Base-by-base conservation (phyloP, 2,888 invertebrate genomes). In the Aleiodes testaceus region DNA sequence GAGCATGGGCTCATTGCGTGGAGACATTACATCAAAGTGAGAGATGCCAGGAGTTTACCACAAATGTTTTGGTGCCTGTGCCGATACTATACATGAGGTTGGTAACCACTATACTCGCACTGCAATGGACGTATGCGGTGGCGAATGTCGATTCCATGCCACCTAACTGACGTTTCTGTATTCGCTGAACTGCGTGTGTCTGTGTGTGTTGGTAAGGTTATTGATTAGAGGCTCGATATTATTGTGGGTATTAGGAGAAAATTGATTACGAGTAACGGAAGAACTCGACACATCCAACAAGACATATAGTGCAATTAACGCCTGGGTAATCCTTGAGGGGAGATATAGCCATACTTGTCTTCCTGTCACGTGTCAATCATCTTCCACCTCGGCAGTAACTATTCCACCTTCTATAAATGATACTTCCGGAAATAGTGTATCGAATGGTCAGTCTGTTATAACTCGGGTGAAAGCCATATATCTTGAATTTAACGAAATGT, bases 71-170 rank as follows among this genome's bases (percentile, higher is more conserved):
- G 59, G 59, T 59, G 59, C 59, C 11, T 42, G 42, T 59, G 59
- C 42, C 59, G 59, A 59, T 59, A 59, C 59, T 59, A 59, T 59
- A 59, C 36, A 36, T 14, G 59, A 59, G 59, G 16, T 36, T 59
- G 59, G 36, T 18, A 18, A 59, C 59, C 59, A 59, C 59, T n/a
- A 59, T 7, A 18, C 59, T 36, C 36, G 22, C 53, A 18, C 59
- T 59, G 59, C 59, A 59, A 59, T 59, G 59, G 59, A 59, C 59
- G 59, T 59, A 59, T 59, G 59, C 36, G 59, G 59, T 59, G 36
- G 59, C 59, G 42, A 59, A 59, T 59, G 59, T 59, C 59, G 59
- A 59, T 59, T 59, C 42, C 59, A 59, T 36, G 59, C 59, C 16
- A 36, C 42, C 59, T 59, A 42, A 59, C 59, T 59, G 59, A 59